These are phyloP conservation scores for Chrysochloris asiatica DNA, from an alignment of 2,113 vertebrate genomes.

Conservation along the genomic window DNA sequence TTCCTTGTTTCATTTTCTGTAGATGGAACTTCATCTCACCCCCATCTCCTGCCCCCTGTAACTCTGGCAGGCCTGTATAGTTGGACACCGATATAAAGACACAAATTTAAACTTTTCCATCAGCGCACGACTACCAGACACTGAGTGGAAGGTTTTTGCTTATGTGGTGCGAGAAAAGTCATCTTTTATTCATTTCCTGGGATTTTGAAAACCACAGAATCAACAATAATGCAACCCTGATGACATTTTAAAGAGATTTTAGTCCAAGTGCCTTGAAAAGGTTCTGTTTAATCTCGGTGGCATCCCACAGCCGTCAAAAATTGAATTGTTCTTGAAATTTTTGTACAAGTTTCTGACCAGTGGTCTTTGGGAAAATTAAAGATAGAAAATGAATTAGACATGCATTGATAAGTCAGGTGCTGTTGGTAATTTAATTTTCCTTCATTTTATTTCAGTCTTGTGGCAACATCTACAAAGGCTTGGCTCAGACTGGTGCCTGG, in stretches of 20 bases:
- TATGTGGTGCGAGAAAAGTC: not conserved
- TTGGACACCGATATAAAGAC: not conserved
- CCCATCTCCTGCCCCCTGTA: not conserved
- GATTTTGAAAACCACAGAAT: slow-evolving; percentile 37
- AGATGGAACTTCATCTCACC: not conserved
- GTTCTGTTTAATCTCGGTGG: slow-evolving; percentile 54
- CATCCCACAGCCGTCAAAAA: slow-evolving; percentile 39
- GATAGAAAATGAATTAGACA: slow-evolving; percentile 57
- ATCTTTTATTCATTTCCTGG: slow-evolving; percentile 73
- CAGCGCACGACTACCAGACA: not conserved
- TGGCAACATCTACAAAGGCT: slow-evolving; percentile 98
- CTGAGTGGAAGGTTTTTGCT: slow-evolving; percentile 34
- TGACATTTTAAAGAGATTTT: slow-evolving; percentile 75
- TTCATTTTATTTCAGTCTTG: slow-evolving; percentile 89
- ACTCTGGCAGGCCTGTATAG: not conserved
- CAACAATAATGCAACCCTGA: slow-evolving; percentile 4
- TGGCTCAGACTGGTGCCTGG: slow-evolving; percentile 98
- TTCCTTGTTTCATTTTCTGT: slow-evolving; percentile 23
- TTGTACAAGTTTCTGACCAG: slow-evolving; percentile 25
- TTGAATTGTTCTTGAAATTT: slow-evolving; percentile 65
- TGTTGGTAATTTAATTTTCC: slow-evolving; percentile 62
- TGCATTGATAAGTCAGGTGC: not conserved
- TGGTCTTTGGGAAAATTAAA: not conserved
- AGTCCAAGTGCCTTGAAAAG: slow-evolving; percentile 45
- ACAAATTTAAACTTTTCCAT: slow-evolving; percentile 17